Conservation (phyloP, 2,888 invertebrate genomes). For the Ennomos fuscantarius region DNA sequence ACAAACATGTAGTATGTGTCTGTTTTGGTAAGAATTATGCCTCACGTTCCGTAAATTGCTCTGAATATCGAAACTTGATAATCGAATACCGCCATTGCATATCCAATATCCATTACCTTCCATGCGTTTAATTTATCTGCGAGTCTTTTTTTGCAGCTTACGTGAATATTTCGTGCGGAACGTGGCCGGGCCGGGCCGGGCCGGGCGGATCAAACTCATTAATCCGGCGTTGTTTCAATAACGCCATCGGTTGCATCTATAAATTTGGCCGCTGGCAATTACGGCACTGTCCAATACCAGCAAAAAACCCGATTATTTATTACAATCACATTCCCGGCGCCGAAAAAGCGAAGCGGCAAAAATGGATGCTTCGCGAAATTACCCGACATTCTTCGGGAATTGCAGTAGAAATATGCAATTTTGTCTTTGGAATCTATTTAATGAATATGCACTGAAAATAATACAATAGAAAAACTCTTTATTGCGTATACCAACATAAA, state of each 20-base stretch:
- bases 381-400: slow-evolving; percentile 24
- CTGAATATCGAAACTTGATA: slow-evolving; percentile 1
- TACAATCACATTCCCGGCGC: slow-evolving; percentile 39
- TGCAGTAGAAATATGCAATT: slow-evolving; percentile 35
- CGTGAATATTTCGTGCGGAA: slow-evolving; percentile 17
- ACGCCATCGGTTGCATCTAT: slow-evolving; percentile 46
- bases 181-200: slow-evolving; percentile 2
- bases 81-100: slow-evolving; percentile 5
- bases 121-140: slow-evolving; percentile 19
- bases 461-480: too few relatives aligned
- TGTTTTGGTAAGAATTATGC: too few relatives aligned
- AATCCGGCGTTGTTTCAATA: slow-evolving; percentile 47
- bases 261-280: slow-evolving; percentile 45
- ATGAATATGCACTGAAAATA: slow-evolving; percentile 16
- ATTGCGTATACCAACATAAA: too few relatives aligned
- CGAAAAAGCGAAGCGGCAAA: slow-evolving; percentile 37
- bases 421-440: slow-evolving; percentile 14
- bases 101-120: slow-evolving; percentile 15
- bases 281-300: slow-evolving; percentile 41
- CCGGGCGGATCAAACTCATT: slow-evolving; percentile 41
- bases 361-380: slow-evolving; percentile 33
- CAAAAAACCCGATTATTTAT: slow-evolving; percentile 45
- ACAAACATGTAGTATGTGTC: too few relatives aligned
- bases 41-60: too few relatives aligned
- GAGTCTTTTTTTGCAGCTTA: slow-evolving; percentile 21